Conservation (phyloP, 1,140 invertebrate genomes). For the Nomia melanderi region DNA sequence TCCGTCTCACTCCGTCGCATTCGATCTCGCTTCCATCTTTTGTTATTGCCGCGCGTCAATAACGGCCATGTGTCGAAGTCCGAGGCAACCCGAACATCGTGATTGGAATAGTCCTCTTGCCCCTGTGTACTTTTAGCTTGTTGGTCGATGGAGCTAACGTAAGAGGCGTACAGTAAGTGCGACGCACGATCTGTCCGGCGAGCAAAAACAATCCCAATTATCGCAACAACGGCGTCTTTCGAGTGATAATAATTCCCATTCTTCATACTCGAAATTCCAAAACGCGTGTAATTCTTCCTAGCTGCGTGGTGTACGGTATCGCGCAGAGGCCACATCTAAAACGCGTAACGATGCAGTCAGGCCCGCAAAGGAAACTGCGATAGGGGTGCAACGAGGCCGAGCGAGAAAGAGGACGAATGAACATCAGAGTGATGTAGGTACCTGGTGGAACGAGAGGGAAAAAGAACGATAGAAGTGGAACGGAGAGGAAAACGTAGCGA, state of each 20-base stretch:
- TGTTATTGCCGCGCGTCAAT: too few relatives aligned
- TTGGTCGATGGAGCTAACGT: too few relatives aligned
- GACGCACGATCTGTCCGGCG: background rate
- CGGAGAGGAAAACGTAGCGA: background rate
- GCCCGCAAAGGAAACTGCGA: background rate
- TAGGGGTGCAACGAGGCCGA: background rate
- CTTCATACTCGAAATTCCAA: background rate
- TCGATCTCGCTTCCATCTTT: too few relatives aligned
- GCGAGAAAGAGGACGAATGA: background rate
- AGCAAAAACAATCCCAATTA: slow-evolving; percentile 41
- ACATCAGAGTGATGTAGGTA: background rate
- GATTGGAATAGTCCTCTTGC: too few relatives aligned
- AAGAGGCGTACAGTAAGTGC: too few relatives aligned
- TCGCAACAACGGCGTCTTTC: slow-evolving; percentile 9
- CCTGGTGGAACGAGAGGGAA: background rate
- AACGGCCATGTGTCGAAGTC: too few relatives aligned
- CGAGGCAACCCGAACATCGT: too few relatives aligned
- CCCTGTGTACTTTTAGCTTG: too few relatives aligned
- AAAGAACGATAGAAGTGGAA: background rate
- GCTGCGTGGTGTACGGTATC: background rate
- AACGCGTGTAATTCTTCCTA: slow-evolving; percentile 8
- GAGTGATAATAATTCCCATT: background rate
- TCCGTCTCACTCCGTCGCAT: too few relatives aligned
- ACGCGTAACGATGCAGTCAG: background rate
- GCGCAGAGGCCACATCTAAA: background rate